Conservation (phyloP, 2,888 invertebrate species). For the Lissonota sp. region DNA sequence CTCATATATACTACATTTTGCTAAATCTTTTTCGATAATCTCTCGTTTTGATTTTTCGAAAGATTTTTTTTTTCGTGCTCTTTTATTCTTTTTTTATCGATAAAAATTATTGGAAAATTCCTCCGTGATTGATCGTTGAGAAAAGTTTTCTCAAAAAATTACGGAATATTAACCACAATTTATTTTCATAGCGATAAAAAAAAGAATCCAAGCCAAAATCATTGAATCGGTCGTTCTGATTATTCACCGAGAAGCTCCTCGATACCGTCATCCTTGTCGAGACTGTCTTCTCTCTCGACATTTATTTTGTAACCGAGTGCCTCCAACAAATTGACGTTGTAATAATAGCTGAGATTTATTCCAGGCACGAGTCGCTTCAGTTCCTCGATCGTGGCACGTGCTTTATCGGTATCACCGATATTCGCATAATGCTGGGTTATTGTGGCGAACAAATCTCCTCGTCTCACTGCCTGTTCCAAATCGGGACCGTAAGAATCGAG, state of each 20-base stretch:
- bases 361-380: slow-evolving; percentile 80
- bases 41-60: too few species aligned
- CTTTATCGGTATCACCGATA: slow-evolving; percentile 79
- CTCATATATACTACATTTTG: too few species aligned
- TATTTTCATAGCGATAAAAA: too few species aligned
- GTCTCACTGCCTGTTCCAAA: slow-evolving; percentile 80
- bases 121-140: too few species aligned
- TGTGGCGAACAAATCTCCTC: slow-evolving; percentile 81
- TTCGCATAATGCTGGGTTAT: slow-evolving; percentile 80
- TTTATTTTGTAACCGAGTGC: slow-evolving; percentile 79
- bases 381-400: slow-evolving; percentile 79
- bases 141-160: too few species aligned
- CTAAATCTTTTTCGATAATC: too few species aligned
- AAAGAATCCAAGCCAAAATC: background rate
- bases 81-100: background rate
- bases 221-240: slow-evolving; percentile 35
- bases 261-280: slow-evolving; percentile 81
- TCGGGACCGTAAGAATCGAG: slow-evolving; percentile 81
- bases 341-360: slow-evolving; percentile 81
- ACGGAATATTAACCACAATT: too few species aligned
- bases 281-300: slow-evolving; percentile 76
- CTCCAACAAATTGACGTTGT: slow-evolving; percentile 77
- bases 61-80: background rate
- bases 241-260: slow-evolving; percentile 81
- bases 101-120: too few species aligned